Base-by-base conservation (phyloP, 2,888 invertebrate species). In the Terebella lapidaria region DNA sequence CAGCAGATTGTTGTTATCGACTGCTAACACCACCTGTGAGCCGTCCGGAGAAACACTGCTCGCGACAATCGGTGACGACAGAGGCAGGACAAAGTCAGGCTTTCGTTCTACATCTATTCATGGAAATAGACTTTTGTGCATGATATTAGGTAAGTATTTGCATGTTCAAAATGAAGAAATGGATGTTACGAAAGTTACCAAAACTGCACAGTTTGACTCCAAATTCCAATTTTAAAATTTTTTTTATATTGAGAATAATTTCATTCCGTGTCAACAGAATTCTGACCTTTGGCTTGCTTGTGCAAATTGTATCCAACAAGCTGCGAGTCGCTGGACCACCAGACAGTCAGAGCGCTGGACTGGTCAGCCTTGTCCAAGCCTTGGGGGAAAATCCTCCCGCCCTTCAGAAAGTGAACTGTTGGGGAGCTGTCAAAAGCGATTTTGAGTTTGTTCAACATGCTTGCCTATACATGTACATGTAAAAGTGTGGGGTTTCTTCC, bases 1-100 rank as follows among this genome's bases (percentile, higher is more conserved):
- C 2, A 73, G 63, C 25, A 76, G 61, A 49, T 68, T 74, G 3
- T 75, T 76, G 64, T 74, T 74, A 26, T 70, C 66, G 28, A 77
- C 60, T 1, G 75, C 77, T 22, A 77, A 29, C 10, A 74, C 76
- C 20, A 78, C 54, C 26, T 74, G 57, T n/a, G 71, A 67, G 2
- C 71, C 69, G 53, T 73, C 74, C 1, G 61, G 60, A 5, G 74
- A 72, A 2, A 72, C 64, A 1, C 72, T 64, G 20, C 74, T 69
- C 24, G 70, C 60, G 1, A 71, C 71, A 29, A 78, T 73, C 22
- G 64, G 68, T 46, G 67, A 64, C 15, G 73, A 68, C 54, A 72
- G 70, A 5, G 77, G 76, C 76, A 75, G 76, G 22, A 77, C 75
- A 27, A 72, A 56, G 35, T 77, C 76, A 18, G 76, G 71, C 51